A percentile compares a stretch with the other conserved stretches of the same genome.
These are phyloP conservation scores for Leptothorax acervorum DNA, from an alignment of 2,888 invertebrate genomes.

Conservation along the genomic window DNA sequence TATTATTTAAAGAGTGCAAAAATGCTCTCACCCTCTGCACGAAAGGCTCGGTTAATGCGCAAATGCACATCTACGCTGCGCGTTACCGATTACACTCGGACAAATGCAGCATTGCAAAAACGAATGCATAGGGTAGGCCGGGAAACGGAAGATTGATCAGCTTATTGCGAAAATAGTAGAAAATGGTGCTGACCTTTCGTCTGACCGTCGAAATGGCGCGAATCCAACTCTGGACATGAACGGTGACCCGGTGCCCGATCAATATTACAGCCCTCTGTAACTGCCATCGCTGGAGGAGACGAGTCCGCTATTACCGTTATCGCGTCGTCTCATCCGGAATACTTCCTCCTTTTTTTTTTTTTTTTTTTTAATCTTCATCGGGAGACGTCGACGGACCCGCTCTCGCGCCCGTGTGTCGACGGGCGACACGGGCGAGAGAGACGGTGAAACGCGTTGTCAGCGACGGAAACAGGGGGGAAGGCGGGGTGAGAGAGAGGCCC, in stretches of 20 bases:
- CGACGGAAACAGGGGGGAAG: slow-evolving; percentile 27
- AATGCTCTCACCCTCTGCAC: background rate
- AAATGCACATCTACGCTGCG: too few species aligned
- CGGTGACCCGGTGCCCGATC: slow-evolving; percentile 51
- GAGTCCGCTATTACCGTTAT: slow-evolving; percentile 51
- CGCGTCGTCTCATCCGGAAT: slow-evolving; percentile 52
- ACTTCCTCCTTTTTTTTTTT: slow-evolving; percentile 32
- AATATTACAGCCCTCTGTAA: slow-evolving; percentile 52
- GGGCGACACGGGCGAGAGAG: slow-evolving; percentile 20
- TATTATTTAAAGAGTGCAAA: background rate
- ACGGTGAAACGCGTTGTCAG: slow-evolving; percentile 51
- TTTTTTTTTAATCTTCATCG: slow-evolving; percentile 29
- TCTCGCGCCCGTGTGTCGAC: slow-evolving; percentile 27
- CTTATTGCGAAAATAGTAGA: slow-evolving; percentile 49
- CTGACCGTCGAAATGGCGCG: slow-evolving; percentile 47
- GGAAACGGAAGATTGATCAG: slow-evolving; percentile 23
- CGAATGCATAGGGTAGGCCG: background rate
- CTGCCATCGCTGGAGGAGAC: slow-evolving; percentile 46
- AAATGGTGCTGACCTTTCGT: slow-evolving; percentile 49
- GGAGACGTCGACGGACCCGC: slow-evolving; percentile 22
- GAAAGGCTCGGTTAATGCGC: background rate
- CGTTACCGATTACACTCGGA: background rate
- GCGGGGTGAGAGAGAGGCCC: background rate
- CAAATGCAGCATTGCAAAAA: slow-evolving; percentile 24
- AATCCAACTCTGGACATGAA: slow-evolving; percentile 49